Percentiles rank a stretch among this genome's conserved stretches.
Conservation (phyloP, 92 coral and sea anemone species). For the Phenganax subtilis region DNA sequence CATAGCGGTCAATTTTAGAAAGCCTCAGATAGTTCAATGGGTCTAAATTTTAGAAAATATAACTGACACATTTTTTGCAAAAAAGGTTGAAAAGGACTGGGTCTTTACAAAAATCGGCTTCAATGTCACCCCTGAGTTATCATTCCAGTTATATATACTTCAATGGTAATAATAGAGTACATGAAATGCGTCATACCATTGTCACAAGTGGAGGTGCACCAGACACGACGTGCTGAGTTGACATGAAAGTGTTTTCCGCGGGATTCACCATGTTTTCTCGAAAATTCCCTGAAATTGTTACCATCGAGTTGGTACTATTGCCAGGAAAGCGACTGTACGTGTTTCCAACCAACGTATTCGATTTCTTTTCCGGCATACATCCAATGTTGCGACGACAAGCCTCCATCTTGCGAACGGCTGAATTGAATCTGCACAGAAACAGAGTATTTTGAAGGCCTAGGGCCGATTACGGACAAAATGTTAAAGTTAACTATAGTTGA, state of each 20-base stretch:
- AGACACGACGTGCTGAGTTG: conserved; percentile 27
- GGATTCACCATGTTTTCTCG: conserved; percentile 63
- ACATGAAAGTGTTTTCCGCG: conserved; percentile 38
- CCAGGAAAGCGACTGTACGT: conserved; percentile 46
- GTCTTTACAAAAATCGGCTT: too few relatives aligned
- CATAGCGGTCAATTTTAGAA: too few relatives aligned
- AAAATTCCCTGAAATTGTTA: conserved; percentile 52
- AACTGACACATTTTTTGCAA: too few relatives aligned
- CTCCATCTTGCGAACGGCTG: conserved; percentile 93
- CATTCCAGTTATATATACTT: too few relatives aligned
- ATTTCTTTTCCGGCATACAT: conserved; percentile 14
- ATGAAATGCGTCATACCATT: too few relatives aligned
- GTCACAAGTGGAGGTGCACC: conserved; percentile 36
- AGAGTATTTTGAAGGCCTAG: background rate
- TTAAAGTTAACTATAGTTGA: too few relatives aligned
- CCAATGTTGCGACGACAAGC: conserved; percentile 84
- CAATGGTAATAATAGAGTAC: too few relatives aligned
- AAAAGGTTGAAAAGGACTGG: too few relatives aligned
- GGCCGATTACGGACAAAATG: too few relatives aligned
- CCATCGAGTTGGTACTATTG: conserved; percentile 50
- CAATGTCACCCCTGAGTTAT: too few relatives aligned
- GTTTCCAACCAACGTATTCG: conserved; percentile 15
- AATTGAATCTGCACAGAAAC: conserved; percentile 59
- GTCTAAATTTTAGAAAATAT: too few relatives aligned
- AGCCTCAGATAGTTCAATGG: too few relatives aligned